phyloP scores from a whole-genome alignment of 2,888 invertebrate genomes.

The Apodemia duryi region DNA sequence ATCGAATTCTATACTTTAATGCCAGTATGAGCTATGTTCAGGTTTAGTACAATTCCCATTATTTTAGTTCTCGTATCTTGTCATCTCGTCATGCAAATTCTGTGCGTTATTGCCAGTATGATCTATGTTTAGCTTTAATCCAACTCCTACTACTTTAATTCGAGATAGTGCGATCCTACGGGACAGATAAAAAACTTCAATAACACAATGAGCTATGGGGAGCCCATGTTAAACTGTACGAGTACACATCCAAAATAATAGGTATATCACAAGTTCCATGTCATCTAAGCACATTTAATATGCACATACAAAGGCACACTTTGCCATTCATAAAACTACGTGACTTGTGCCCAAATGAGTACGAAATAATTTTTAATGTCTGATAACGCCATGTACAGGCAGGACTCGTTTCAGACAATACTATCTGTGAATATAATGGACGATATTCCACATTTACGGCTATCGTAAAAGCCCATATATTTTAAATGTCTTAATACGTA shows the following conservation, averaged over 20 bases:
- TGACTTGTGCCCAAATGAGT: neutral
- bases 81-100: too few relatives aligned
- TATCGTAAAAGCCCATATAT: neutral
- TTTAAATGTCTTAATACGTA: neutral
- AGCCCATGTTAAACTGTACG: too few relatives aligned
- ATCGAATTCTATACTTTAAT: too few relatives aligned
- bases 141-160: too few relatives aligned
- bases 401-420: constrained; percentile 5
- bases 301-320: constrained; percentile 2
- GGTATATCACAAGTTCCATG: neutral
- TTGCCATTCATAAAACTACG: constrained; percentile 2
- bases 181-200: neutral
- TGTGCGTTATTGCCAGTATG: too few relatives aligned
- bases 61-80: too few relatives aligned
- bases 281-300: constrained; percentile 3
- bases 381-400: constrained; percentile 4
- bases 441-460: neutral
- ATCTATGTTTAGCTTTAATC: too few relatives aligned
- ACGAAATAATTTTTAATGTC: constrained; percentile 10
- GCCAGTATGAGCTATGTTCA: too few relatives aligned
- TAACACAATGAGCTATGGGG: too few relatives aligned
- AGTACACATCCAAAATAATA: too few relatives aligned
- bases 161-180: too few relatives aligned
- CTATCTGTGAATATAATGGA: neutral
- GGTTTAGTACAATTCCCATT: too few relatives aligned